Conservation (phyloP, 1,140 invertebrate genomes). For the Sinella curviseta region DNA sequence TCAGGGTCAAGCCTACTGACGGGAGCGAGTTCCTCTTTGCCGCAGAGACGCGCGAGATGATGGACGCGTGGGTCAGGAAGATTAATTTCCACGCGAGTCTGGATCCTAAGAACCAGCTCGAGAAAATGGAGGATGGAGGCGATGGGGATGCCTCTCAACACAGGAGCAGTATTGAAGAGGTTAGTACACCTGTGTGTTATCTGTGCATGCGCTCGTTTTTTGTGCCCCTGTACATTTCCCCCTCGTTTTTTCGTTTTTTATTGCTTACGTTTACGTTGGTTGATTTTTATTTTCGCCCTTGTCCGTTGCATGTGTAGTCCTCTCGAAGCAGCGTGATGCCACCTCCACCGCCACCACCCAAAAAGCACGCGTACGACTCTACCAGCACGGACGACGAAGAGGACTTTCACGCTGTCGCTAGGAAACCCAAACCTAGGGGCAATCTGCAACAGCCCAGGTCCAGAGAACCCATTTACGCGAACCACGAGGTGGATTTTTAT, state of each 20-base stretch:
- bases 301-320: not conserved
- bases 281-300: not conserved
- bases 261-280: not conserved
- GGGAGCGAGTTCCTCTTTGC: constrained; percentile 91
- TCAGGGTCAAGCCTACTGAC: constrained; percentile 77
- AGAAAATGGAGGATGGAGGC: not conserved
- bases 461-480: constrained; percentile 48
- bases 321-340: not conserved
- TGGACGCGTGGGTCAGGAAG: constrained; percentile 92
- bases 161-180: constrained; percentile 11
- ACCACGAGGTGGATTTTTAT: constrained; percentile 35
- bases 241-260: not conserved
- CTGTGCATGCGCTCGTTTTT: not conserved
- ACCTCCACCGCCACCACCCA: not conserved
- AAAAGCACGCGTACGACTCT: not conserved
- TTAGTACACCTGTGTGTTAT: not conserved
- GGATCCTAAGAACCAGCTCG: constrained; percentile 76
- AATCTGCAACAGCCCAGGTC: constrained; percentile 37
- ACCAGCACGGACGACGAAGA: constrained; percentile 3
- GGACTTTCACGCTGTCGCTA: not conserved
- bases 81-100: constrained; percentile 90
- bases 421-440: constrained; percentile 19
- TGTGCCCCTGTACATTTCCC: not conserved
- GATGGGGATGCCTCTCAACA: not conserved
- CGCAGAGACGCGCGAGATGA: constrained; percentile 69